A percentile compares a stretch with the other conserved stretches of the same genome.
Conservation (phyloP, 2,797 vertebrate species). For the Phrynocephalus guinanensis region DNA sequence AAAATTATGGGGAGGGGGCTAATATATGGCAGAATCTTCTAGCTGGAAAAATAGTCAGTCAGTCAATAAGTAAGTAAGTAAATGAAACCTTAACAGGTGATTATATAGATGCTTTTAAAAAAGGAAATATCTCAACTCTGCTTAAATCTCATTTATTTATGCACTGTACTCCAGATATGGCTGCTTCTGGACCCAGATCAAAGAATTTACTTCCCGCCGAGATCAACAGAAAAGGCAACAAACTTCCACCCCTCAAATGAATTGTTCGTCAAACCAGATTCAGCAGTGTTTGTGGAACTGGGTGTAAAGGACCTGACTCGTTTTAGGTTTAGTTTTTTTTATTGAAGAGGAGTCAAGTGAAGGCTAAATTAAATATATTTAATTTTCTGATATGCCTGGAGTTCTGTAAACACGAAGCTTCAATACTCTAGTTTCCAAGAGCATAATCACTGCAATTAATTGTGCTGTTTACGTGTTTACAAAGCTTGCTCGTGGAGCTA, state of each 20-base stretch:
- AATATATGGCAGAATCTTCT: too few relatives aligned
- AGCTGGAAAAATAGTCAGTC: too few relatives aligned
- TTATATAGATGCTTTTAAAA: background rate
- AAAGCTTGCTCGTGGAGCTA: slow-evolving; percentile 37
- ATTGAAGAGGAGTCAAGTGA: slow-evolving; percentile 13
- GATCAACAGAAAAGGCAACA: background rate
- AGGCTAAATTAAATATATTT: slow-evolving; percentile 29
- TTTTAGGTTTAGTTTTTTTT: background rate
- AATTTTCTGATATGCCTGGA: slow-evolving; percentile 33
- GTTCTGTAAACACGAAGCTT: slow-evolving; percentile 34
- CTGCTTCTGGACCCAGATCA: background rate
- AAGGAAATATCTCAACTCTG: too few relatives aligned
- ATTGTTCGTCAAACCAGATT: background rate
- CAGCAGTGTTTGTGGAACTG: background rate
- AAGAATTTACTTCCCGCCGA: background rate
- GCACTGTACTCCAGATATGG: background rate
- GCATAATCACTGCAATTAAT: slow-evolving; percentile 45
- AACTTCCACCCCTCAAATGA: background rate
- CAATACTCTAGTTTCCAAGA: slow-evolving; percentile 33
- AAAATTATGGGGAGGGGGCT: too few relatives aligned
- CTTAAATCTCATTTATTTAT: too few relatives aligned
- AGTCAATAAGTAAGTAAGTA: too few relatives aligned
- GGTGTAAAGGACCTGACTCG: background rate
- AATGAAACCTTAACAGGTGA: background rate
- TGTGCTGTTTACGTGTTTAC: slow-evolving; percentile 45